Evolutionary conservation across 2,797 vertebrate species (phyloP).

Genomic region (Phalloptychus januarius): DNA sequence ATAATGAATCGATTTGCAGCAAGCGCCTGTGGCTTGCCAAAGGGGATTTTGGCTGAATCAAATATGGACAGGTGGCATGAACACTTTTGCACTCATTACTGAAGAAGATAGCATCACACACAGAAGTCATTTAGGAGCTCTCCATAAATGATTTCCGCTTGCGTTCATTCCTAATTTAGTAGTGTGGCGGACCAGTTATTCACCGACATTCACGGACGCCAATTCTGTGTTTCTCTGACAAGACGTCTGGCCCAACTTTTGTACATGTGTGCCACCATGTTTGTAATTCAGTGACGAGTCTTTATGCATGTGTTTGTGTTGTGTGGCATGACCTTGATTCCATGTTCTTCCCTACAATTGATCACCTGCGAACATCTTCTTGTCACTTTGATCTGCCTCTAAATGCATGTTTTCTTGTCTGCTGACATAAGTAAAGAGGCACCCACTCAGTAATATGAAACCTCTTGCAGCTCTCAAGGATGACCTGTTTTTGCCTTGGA

Average conservation of each 20-base stretch:
- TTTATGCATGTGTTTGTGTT: conserved; percentile 68
- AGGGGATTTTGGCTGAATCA: conserved; percentile 50
- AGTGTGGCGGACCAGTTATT: conserved; percentile 29
- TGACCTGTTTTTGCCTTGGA: conserved; percentile 27
- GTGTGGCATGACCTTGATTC: conserved; percentile 61
- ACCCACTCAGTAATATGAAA: conserved; percentile 26
- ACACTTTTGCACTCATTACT: conserved; percentile 35
- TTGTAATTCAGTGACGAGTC: conserved; percentile 26
- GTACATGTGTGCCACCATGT: conserved; percentile 45
- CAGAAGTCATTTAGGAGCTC: conserved; percentile 38
- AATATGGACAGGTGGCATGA: conserved; percentile 61
- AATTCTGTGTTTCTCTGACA: conserved; percentile 17
- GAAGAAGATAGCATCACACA: conserved; percentile 40
- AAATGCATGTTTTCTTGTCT: conserved; percentile 60
- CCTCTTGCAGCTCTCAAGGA: conserved; percentile 27
- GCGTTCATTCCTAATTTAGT: conserved; percentile 12
- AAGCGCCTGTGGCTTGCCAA: conserved; percentile 30
- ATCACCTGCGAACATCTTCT: conserved; percentile 34
- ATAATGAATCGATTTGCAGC: conserved; percentile 68
- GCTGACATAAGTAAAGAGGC: conserved; percentile 22
- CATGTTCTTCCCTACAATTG: conserved; percentile 33
- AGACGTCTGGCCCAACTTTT: conserved; percentile 23
- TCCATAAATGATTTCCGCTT: conserved; percentile 28
- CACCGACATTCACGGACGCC: neutral
- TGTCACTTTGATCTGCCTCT: conserved; percentile 36